These are phyloP conservation scores for Aplysina aerophoba DNA, from an alignment of 37 sponge, comb jelly and placozoan genomes.

Conservation along the genomic window DNA sequence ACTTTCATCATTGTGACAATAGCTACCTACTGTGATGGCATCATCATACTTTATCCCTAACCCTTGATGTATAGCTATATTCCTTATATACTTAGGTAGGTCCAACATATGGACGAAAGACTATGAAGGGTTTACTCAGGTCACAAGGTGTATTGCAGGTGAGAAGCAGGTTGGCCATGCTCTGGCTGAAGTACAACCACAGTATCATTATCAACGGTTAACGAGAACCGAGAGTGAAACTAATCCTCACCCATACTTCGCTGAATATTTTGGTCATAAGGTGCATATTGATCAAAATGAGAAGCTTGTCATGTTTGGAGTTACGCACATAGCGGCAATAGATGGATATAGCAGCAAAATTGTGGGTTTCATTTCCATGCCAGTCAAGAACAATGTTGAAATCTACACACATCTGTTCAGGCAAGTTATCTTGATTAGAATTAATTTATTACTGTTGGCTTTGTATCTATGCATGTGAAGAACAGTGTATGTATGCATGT, in stretches of 20 bases:
- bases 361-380: conserved; percentile 57
- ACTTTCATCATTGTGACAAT: not conserved
- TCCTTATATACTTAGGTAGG: conserved; percentile 42
- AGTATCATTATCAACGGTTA: conserved; percentile 39
- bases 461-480: too few species aligned
- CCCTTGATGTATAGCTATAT: not conserved
- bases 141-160: conserved; percentile 35
- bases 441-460: too few species aligned
- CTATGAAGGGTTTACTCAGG: conserved; percentile 54
- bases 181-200: conserved; percentile 28
- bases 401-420: conserved; percentile 53
- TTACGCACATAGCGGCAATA: conserved; percentile 57
- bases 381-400: conserved; percentile 62
- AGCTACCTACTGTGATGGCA: not conserved
- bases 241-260: conserved; percentile 64
- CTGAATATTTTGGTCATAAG: conserved; percentile 73
- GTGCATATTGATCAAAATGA: conserved; percentile 75
- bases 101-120: conserved; percentile 57
- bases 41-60: not conserved
- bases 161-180: conserved; percentile 47
- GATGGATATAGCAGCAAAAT: conserved; percentile 74
- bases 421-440: not conserved
- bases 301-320: conserved; percentile 73
- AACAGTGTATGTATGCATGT: too few species aligned
- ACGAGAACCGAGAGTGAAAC: not conserved